phyloP scores from a whole-genome alignment of 2,113 vertebrate species.

The Herpetotheres cachinnans region DNA sequence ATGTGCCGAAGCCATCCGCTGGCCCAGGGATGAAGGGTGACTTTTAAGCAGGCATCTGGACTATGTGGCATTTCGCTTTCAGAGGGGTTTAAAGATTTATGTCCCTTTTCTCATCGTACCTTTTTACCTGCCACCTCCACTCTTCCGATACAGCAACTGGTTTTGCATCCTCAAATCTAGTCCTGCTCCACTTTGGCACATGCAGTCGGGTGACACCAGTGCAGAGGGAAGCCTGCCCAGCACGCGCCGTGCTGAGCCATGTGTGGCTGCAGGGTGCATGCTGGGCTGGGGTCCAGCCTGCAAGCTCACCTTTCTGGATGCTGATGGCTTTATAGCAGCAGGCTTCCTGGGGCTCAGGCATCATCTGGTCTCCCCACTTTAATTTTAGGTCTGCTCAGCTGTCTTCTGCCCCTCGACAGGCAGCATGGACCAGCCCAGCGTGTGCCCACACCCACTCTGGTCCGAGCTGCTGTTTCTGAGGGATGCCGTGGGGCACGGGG shows the following conservation, averaged over 20 bases:
- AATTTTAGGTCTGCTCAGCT: not conserved
- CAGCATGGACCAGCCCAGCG: not conserved
- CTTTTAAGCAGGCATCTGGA: not conserved
- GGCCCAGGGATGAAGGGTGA: not conserved
- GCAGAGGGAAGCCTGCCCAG: not conserved
- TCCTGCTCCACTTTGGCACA: rapidly evolving
- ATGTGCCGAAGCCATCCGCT: rapidly evolving
- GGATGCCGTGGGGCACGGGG: not conserved
- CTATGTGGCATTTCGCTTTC: rapidly evolving
- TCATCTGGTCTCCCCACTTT: not conserved
- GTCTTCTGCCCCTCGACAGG: not conserved
- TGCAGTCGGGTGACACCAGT: rapidly evolving
- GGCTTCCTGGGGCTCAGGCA: not conserved
- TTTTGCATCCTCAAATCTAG: not conserved
- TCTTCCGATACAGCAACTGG: not conserved
- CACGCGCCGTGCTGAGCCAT: rapidly evolving
- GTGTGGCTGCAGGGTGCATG: not conserved
- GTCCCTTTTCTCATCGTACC: not conserved
- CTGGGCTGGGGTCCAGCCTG: not conserved
- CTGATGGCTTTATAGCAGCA: not conserved
- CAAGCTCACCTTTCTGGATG: not conserved
- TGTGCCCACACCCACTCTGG: not conserved
- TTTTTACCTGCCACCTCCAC: not conserved
- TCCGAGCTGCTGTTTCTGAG: rapidly evolving
- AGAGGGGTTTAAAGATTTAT: not conserved